Percentiles rank a stretch among this genome's conserved stretches.
phyloP scores from a whole-genome alignment of 2,113 vertebrate species.

The Nothobranchius kuhntae region DNA sequence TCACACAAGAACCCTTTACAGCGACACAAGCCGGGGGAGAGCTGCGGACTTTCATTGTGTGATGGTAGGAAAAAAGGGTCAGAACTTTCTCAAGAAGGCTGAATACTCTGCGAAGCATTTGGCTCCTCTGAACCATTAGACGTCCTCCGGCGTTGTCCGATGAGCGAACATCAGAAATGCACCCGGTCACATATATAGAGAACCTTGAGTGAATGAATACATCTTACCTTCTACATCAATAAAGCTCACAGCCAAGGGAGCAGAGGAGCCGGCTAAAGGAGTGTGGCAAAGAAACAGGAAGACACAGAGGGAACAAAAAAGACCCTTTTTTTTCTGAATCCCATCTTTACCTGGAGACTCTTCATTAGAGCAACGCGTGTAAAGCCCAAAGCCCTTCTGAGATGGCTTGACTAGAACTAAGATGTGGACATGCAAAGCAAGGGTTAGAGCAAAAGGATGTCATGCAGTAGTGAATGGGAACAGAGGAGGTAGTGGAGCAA shows the following conservation, averaged over 20 bases:
- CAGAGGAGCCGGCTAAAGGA: conserved; percentile 32
- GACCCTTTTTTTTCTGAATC: conserved; percentile 48
- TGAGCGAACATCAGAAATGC: background rate
- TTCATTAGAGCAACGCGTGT: conserved; percentile 57
- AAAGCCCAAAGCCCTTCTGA: conserved; percentile 49
- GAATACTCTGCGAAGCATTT: conserved; percentile 44
- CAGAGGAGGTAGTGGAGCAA: conserved; percentile 88
- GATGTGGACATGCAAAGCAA: conserved; percentile 67
- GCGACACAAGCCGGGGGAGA: conserved; percentile 34
- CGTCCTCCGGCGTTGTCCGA: conserved; percentile 15
- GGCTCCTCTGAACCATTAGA: conserved; percentile 46
- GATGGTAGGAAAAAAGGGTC: conserved; percentile 74
- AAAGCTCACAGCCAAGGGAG: conserved; percentile 30
- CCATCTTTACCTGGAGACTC: conserved; percentile 43
- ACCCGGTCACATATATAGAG: conserved; percentile 30
- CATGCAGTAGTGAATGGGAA: conserved; percentile 87
- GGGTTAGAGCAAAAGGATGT: conserved; percentile 74
- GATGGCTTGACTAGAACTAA: conserved; percentile 80
- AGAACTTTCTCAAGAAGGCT: conserved; percentile 72
- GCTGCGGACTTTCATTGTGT: conserved; percentile 17
- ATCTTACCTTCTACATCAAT: conserved; percentile 38
- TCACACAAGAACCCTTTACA: conserved; percentile 33
- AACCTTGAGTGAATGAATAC: conserved; percentile 36
- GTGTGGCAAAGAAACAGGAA: conserved; percentile 34
- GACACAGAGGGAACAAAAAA: conserved; percentile 40